Evolutionary conservation across 2,797 vertebrate species (phyloP).

Genomic region (Mus caroli): DNA sequence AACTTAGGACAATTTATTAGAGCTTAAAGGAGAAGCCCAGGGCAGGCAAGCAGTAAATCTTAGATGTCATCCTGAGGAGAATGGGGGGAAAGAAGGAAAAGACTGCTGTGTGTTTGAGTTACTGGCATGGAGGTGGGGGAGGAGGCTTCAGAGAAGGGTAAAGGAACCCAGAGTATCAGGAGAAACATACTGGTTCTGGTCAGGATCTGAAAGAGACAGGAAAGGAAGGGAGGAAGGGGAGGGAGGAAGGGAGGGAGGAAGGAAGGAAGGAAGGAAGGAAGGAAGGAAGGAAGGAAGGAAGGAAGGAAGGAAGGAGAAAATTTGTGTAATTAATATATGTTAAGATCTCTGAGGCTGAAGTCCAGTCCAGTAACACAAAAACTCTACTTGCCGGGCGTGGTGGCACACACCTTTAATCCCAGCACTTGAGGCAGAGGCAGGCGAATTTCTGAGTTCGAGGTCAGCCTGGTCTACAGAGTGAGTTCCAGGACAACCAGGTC

Average conservation of each 20-base stretch:
- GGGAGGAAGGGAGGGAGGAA: no score
- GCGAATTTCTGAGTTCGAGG: no score
- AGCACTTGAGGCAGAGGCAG: no score
- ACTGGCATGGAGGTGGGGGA: neutral
- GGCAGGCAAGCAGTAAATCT: neutral
- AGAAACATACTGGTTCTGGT: neutral
- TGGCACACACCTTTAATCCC: no score
- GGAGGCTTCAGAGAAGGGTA: neutral
- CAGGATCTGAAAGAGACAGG: neutral
- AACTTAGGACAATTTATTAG: neutral
- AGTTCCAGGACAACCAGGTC: no score
- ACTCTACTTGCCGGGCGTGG: no score
- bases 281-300: no score
- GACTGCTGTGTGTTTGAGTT: no score
- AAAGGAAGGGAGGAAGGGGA: neutral
- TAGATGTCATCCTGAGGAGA: neutral
- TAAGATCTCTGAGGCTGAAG: neutral
- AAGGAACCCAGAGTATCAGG: neutral
- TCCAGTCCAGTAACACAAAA: neutral
- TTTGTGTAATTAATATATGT: neutral
- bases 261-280: no score
- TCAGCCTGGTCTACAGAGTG: no score
- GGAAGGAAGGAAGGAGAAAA: neutral
- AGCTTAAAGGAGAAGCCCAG: neutral
- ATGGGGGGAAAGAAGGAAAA: neutral